Evolutionary conservation across 2,113 vertebrate genomes (phyloP).

Genomic region (Podocnemis expansa): DNA sequence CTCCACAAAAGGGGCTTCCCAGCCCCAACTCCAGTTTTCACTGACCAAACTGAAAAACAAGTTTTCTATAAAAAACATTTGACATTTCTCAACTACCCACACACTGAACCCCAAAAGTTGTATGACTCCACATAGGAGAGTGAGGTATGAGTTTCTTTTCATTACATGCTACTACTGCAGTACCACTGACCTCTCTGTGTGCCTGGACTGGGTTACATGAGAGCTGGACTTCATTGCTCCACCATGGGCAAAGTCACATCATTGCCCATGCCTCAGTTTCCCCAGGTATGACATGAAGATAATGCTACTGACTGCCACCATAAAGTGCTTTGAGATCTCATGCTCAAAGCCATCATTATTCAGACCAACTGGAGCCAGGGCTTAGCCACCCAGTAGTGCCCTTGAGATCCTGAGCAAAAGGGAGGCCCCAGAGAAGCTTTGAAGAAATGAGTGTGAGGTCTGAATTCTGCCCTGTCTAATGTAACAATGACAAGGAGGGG

Average conservation of each 20-base stretch:
- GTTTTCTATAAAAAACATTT: neutral
- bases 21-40: neutral
- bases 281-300: neutral
- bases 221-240: neutral
- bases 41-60: neutral
- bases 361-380: neutral
- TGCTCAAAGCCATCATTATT: neutral
- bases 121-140: neutral
- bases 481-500: neutral
- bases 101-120: neutral
- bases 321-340: neutral
- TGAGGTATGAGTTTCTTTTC: neutral
- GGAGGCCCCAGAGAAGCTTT: neutral
- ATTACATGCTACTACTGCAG: neutral
- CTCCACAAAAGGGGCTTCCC: neutral
- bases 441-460: neutral
- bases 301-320: neutral
- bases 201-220: neutral
- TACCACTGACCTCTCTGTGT: neutral
- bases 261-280: neutral
- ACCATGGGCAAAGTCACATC: neutral
- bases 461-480: neutral
- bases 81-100: neutral
- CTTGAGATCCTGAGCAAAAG: neutral
- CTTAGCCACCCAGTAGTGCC: neutral